Evolutionary conservation across 2,113 vertebrate genomes (phyloP), one percentile per base, ranked within the genome.

Genomic region (Ptyas mucosa): DNA sequence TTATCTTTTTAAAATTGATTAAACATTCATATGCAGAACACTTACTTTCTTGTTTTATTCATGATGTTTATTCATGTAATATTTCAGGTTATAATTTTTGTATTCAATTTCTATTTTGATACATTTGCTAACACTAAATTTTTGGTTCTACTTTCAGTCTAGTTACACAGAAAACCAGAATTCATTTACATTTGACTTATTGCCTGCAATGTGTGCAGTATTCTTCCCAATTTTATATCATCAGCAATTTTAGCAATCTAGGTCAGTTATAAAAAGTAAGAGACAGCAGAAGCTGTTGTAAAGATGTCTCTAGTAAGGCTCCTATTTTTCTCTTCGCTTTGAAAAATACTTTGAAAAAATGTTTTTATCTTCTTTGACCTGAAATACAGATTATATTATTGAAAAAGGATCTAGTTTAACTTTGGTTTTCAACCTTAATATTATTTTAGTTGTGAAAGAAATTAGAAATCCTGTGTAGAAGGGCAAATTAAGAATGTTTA

Each of bases 161-260:
- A 93, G 26, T 96, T 97, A 94, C 8, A 93, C 88, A 94, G 88
- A 89, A 94, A 90, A 95, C 85, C 49, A 93, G 23, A 95, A 94
- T 96, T 96, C 0, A 96, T 96, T 97, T 97, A 94, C 95, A 94
- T 93, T 90, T 96, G 81, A 93, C 57, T 94, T 94, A 90, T 3
- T 93, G 57, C n/a, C 93, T 96, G 92, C 89, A 95, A 87, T 81
- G 12, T 94, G 46, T 39, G 93, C 92, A 95, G 10, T 94, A 94
- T 94, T 96, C 64, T 20, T 90, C 49, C 5, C 0, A 92, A 94
- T 95, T 92, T 93, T 93, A 11, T 94, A 12, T 93, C 95, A 94
- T 96, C 93, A 91, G 34, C 92, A 95, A 94, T 93, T 96, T 94
- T 96, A 58, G 93, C 43, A 95, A 94, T 88, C 7, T 93, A 95